A percentile compares a stretch with the other conserved stretches of the same genome.
Evolutionary conservation across 1,140 invertebrate species (phyloP).

Genomic region (Formica exsecta): DNA sequence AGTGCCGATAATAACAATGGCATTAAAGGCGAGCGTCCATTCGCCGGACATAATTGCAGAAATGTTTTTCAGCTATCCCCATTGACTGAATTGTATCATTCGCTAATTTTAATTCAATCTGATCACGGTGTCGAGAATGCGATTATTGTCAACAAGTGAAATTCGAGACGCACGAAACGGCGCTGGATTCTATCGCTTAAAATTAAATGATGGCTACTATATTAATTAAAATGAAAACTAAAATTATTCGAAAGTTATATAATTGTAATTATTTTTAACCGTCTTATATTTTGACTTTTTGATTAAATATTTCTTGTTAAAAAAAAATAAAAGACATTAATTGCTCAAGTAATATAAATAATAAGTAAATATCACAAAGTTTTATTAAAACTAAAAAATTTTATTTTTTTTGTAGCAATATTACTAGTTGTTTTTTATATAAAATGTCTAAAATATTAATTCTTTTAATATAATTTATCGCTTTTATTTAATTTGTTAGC

Average conservation of each 20-base stretch:
- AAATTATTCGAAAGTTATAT: background rate
- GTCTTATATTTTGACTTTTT: background rate
- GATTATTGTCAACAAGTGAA: background rate
- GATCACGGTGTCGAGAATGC: background rate
- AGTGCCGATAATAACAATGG: slow-evolving; percentile 53
- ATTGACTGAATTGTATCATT: slow-evolving; percentile 39
- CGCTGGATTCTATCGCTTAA: no score
- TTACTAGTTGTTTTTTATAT: background rate
- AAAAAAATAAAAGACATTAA: background rate
- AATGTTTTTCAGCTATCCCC: background rate
- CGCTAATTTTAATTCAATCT: slow-evolving; percentile 52
- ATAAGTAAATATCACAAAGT: background rate
- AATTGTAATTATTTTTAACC: background rate
- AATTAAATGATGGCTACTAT: background rate
- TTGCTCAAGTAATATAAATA: no score
- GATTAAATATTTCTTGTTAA: background rate
- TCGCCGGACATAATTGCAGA: slow-evolving; percentile 52
- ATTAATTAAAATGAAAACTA: background rate
- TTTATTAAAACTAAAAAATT: background rate
- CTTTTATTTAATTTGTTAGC: background rate
- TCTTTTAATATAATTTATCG: background rate
- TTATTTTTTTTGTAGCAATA: background rate
- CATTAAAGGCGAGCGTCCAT: slow-evolving; percentile 42
- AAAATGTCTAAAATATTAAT: background rate
- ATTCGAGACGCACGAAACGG: background rate